Conservation (phyloP, 2,797 vertebrate species). For the Brotogeris chrysoptera region DNA sequence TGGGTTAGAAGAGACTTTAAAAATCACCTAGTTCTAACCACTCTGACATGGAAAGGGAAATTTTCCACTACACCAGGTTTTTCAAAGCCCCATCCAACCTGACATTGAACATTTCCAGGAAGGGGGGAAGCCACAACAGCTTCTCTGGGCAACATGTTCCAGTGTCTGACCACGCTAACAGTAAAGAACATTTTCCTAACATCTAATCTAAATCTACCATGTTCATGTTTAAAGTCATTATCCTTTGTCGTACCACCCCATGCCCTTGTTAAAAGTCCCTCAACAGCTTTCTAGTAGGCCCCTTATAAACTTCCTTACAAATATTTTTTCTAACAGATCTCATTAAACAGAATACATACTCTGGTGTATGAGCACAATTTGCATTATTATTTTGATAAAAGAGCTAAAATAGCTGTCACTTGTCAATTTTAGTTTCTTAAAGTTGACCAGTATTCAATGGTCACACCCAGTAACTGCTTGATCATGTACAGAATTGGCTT, state of each 20-base stretch:
- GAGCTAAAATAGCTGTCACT: not conserved
- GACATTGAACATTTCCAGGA: not conserved
- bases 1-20: not conserved
- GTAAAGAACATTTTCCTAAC: not conserved
- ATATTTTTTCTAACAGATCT: not conserved
- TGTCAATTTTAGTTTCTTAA: not conserved
- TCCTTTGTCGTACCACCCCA: not conserved
- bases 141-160: not conserved
- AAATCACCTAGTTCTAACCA: not conserved
- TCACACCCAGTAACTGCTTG: not conserved
- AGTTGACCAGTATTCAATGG: not conserved
- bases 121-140: not conserved
- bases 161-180: not conserved
- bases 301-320: not conserved
- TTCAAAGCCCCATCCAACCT: not conserved
- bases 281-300: not conserved
- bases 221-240: not conserved
- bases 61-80: not conserved
- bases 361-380: not conserved
- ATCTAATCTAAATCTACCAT: not conserved
- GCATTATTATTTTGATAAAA: not conserved
- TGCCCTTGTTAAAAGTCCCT: not conserved
- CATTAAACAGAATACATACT: not conserved
- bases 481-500: fast-evolving
- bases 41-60: not conserved